A percentile compares a stretch with the other conserved stretches of the same genome.
Evolutionary conservation across 2,888 invertebrate species (phyloP).

Genomic region (Xylocampa areola): DNA sequence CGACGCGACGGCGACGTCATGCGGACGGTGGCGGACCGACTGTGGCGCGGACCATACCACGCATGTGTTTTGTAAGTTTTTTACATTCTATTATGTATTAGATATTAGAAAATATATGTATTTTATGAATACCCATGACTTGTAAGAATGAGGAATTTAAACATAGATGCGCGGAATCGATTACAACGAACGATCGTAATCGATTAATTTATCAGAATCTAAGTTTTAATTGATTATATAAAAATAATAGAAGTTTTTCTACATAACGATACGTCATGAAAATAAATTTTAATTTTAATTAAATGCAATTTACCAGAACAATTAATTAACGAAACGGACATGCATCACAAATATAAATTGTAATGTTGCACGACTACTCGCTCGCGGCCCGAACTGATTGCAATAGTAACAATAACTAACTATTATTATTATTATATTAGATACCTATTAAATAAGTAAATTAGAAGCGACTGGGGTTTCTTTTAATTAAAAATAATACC

Average conservation of each 20-base stretch:
- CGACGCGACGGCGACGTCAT: not conserved
- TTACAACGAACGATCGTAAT: constrained; percentile 23
- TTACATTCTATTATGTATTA: no score
- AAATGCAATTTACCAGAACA: constrained; percentile 18
- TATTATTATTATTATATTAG: no score
- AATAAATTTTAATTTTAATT: constrained; percentile 25
- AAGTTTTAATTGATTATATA: constrained; percentile 30
- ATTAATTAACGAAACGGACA: constrained; percentile 16
- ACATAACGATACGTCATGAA: constrained; percentile 17
- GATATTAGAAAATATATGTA: not conserved
- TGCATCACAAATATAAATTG: constrained; percentile 3
- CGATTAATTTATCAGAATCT: constrained; percentile 29
- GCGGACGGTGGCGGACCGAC: not conserved
- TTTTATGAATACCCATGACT: not conserved
- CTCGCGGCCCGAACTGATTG: not conserved
- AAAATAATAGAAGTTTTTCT: constrained; percentile 26
- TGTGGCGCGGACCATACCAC: not conserved
- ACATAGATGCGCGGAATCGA: constrained; percentile 16
- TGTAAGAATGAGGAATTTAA: constrained; percentile 7
- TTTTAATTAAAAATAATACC: not conserved
- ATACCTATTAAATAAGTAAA: no score
- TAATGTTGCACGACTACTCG: constrained; percentile 6
- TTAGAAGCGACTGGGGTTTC: not conserved
- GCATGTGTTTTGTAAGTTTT: no score
- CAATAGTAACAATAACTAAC: no score